Base-by-base conservation (phyloP, 2,113 vertebrate species). In the Turnix velox region DNA sequence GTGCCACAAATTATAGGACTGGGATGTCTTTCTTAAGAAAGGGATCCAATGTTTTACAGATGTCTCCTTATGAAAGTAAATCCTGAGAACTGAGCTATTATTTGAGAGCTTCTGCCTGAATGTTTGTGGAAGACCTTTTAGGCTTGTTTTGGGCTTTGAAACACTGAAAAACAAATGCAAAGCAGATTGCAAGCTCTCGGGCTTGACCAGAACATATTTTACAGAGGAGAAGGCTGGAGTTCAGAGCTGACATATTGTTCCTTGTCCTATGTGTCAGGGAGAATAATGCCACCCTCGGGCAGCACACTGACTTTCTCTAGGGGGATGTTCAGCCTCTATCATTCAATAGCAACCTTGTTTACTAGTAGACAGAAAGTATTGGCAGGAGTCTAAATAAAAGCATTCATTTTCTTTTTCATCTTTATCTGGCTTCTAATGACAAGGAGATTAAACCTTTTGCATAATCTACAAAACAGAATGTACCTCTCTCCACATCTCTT, bases 201-300 rank as follows among this genome's bases (percentile, higher is more conserved):
- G 27, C 62, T 86, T 92, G 75, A 95, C 81, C 87, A 77, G 80
- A 73, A 73, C 31, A 49, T 92, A 79, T 88, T 93, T 96, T 77
- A 59, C 71, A 90, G 88, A 88, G 85, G 49, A 94, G 93, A 88
- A 42, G 63, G 13, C 33, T 39, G 87, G 61, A 82, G 51, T 88
- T 86, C 72, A 92, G 85, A 94, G 78, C 89, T 91, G 75, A 66
- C 24, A 5, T 82, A 73, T 82, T 77, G 57, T 82, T 94, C 86
- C 88, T 92, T 84, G 89, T 55, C 52, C 92, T 57, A 27, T 30
- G 84, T 49, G 67, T 87, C 74, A 94, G n/a, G 7, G 42, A 90
- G 78, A 95, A 69, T 61, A 90, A 74, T 79, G 30, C 88, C 92
- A 81, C 66, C 86, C 81, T 87, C 3, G 10, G 89, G 91, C 91